Evolutionary conservation across 2,888 invertebrate genomes (phyloP), one percentile per base, ranked within the genome.

Genomic region (Antheraea yamamai): DNA sequence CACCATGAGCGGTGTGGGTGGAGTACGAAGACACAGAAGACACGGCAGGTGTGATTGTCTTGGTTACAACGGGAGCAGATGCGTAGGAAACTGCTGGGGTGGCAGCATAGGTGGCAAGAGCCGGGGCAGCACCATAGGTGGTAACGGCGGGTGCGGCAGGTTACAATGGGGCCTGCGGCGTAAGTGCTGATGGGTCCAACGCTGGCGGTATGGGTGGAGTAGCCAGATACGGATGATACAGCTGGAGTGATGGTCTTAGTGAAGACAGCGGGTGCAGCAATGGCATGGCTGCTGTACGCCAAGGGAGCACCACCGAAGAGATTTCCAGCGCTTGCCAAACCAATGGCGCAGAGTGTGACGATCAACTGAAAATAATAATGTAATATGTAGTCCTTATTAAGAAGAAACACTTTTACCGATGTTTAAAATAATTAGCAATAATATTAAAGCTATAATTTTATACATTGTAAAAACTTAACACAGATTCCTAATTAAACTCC

Each of bases 261-360:
- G 79, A 86, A 86, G 30, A 86, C 82, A 47, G 91, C 91, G 73
- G 92, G 91, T n/a, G 91, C 89, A 73, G 91, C 90, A 81, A 85
- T 78, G 73, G 88, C 88, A 79, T 88, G 95, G 88, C 84, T 91
- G 88, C 90, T 95, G 91, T 91, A 96, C 81, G 92, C 92, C 81
- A 94, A 84, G 30, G 93, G 94, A 78, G 92, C 94, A 72, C 91
- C 92, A 76, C 91, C 93, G 75, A 89, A 86, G 76, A 96, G 87
- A 78, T 95, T 88, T 79, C 96, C 95, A 80, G 96, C 96, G 84
- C 91, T 95, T 87, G 94, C 96, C 73, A 95, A 91, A 81, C 96
- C 96, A 92, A 96, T 89, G 81, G 95, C 91, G 87, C 96, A 95
- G 84, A 95, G 95, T 82, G 96, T 91, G 79, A 96, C 89, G 88